Base-by-base conservation (phyloP, 2,797 vertebrate species). In the Netta rufina region DNA sequence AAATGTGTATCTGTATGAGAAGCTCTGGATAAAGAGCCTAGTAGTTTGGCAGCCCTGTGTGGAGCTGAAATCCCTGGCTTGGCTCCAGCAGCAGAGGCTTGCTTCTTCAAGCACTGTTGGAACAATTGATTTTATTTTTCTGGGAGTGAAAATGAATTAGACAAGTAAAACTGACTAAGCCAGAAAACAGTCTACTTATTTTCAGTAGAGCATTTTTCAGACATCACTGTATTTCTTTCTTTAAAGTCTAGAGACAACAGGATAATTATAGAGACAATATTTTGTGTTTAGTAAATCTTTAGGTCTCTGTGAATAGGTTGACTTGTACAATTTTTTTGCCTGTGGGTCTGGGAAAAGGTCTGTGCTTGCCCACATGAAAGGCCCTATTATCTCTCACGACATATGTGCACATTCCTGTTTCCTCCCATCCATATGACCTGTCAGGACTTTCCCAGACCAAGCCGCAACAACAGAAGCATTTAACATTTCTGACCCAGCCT, bases 71-170 rank as follows among this genome's bases (percentile, higher is more conserved):
- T 81, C 33, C 62, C 91, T 85, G 89, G 69, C 58, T 72, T 69
- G 27, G 32, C 25, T 92, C 72, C 94, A 89, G 39, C n/a, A 74
- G 13, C 41, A 67, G 65, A 45, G 1, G 7, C 83, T 92, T 93
- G 33, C 66, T 73, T 51, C 79, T 92, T 88, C 62, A 51, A 86
- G 49, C 70, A 58, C 57, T 69, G 73, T 62, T 87, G 70, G 85
- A 96, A 75, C 22, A 28, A 77, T 45, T 51, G 38, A 51, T 85
- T 92, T 87, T 16, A 30, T 87, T 93, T 87, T 92, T 39, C 45
- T 13, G 13, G 58, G 58, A 91, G 12, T 57, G 28, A 54, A 91
- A 89, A 85, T 61, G 28, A 27, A 0, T 78, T 81, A 61, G 58
- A n/a, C 36, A 47, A 53, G 61, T 85, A 74, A 2, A 89, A 32